Evolutionary conservation across 2,888 invertebrate genomes (phyloP), one percentile per base, ranked within the genome.

Genomic region (Dioctria rufipes): DNA sequence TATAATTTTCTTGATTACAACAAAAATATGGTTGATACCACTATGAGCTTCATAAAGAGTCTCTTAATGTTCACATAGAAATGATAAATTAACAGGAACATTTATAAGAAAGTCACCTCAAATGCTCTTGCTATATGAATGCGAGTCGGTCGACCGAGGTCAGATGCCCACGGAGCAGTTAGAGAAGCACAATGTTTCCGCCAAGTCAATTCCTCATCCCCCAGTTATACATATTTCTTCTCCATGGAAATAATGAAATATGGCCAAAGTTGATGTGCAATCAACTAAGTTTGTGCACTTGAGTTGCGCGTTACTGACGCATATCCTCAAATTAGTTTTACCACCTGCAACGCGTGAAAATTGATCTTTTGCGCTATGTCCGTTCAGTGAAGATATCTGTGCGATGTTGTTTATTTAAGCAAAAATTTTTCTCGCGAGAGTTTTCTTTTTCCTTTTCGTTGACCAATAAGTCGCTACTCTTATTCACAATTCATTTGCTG

Each of bases 331-430:
- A 69, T 69, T 69, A 51, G 69, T 69, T 69, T 69, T 69, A 69
- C 69, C 69, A 69, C 69, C 69, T 69, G 69, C 69, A 51, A 69
- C 37, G 69, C 51, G 69, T 69, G 69, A 69, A 69, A 69, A 69
- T 69, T 69, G 69, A 69, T 69, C 69, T 69, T 69, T 51, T 51
- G 69, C 69, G 69, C 69, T 51, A 49, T 51, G 69, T 67, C 67
- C 25, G 25, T 43, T 51, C 11, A 11, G 4, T 54, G 2, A 54
- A 54, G 54, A 11, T 25, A 54, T 54, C 11, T 54, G 11, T n/a
- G 4, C 6, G 9, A 11, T 54, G 54, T 11, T 46, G 69, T 11
- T 49, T 46, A 51, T 25, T 39, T 51, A 51, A 37, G 25, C 25
- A 25, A 25, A 25, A 25, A 37, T 39, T 51, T 51, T 54, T 11